A percentile compares a stretch with the other conserved stretches of the same genome.
Conservation (phyloP, 2,888 invertebrate genomes). For the Dolichomitus sp. region DNA sequence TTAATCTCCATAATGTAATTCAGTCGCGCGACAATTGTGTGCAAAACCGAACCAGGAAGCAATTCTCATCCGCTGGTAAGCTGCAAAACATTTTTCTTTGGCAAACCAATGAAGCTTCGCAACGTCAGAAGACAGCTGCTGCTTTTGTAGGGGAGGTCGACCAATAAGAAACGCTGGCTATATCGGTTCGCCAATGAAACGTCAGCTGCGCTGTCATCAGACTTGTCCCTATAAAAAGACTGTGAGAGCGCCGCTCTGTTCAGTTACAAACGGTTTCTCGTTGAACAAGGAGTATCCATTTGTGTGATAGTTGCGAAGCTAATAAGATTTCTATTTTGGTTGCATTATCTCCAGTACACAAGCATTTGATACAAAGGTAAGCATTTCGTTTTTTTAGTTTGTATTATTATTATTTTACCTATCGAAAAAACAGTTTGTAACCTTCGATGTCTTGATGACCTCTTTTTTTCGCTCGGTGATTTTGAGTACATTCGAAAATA, state of each 20-base stretch:
- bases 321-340: constrained; percentile 12
- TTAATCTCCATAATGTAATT: background rate
- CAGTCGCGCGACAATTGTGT: background rate
- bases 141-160: constrained; percentile 20
- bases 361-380: constrained; percentile 52
- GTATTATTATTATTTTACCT: background rate
- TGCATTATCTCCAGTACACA: constrained; percentile 41
- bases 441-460: background rate
- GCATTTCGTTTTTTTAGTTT: constrained; percentile 11
- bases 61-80: background rate
- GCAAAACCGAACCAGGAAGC: constrained; percentile 6
- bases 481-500: background rate
- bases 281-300: background rate
- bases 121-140: constrained; percentile 65
- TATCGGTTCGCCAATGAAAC: constrained; percentile 58
- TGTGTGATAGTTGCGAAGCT: constrained; percentile 13
- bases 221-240: constrained; percentile 42
- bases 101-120: constrained; percentile 69
- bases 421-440: constrained; percentile 1
- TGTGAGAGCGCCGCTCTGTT: constrained; percentile 10
- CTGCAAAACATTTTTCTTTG: constrained; percentile 66
- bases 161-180: constrained; percentile 69
- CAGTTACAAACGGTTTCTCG: constrained; percentile 52
- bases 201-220: constrained; percentile 56
- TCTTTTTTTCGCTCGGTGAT: background rate